phyloP scores from a whole-genome alignment of 1,140 invertebrate species.

The Saccostrea glomerata region DNA sequence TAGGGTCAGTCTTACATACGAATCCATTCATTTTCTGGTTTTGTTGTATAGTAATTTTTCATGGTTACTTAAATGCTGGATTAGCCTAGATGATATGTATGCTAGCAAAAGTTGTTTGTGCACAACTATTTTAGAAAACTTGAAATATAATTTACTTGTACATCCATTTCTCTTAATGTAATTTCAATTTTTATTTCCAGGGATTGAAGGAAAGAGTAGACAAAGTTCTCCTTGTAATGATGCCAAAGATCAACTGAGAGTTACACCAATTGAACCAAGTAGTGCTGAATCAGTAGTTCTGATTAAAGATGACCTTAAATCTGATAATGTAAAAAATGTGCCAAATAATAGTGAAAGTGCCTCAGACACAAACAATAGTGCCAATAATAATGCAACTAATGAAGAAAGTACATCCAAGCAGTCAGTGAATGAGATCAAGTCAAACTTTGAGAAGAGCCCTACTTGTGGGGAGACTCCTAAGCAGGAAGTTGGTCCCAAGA shows the following conservation, averaged over 20 bases:
- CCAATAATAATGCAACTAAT: background rate
- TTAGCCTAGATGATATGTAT: too few species aligned
- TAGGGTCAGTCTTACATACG: too few species aligned
- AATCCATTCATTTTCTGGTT: too few species aligned
- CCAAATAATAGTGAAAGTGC: slow-evolving; percentile 16
- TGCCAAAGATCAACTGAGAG: background rate
- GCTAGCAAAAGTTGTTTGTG: too few species aligned
- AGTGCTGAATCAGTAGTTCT: background rate
- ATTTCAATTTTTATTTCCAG: background rate
- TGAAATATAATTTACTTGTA: too few species aligned
- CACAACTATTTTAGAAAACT: too few species aligned
- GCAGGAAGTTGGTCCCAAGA: background rate
- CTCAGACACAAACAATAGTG: slow-evolving; percentile 8
- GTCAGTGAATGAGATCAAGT: background rate
- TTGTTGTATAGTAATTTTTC: too few species aligned
- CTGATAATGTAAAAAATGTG: slow-evolving; percentile 18
- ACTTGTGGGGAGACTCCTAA: background rate
- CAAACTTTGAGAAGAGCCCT: slow-evolving; percentile 27
- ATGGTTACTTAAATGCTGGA: too few species aligned
- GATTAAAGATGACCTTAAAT: background rate
- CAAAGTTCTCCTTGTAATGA: slow-evolving; percentile 56
- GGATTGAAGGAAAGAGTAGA: background rate
- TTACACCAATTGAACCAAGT: background rate
- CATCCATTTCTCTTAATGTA: too few species aligned
- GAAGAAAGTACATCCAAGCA: background rate